These are phyloP conservation scores for Stomatorhinus walkeri DNA, from an alignment of 2,797 vertebrate species.

Conservation along the genomic window DNA sequence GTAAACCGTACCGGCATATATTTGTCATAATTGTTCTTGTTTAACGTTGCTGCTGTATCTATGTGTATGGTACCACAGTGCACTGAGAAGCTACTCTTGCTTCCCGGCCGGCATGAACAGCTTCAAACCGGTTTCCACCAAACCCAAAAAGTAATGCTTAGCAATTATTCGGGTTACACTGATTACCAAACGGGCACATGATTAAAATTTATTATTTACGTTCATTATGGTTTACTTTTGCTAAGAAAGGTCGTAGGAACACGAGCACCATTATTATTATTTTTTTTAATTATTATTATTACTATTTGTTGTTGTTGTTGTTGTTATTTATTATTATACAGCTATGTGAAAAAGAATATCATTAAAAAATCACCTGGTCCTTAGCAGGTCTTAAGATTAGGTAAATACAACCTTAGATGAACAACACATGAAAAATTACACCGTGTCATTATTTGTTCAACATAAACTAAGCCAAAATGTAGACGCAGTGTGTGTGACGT, in stretches of 20 bases:
- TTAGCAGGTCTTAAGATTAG: background rate
- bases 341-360: background rate
- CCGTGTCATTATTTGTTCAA: background rate
- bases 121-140: conserved; percentile 53
- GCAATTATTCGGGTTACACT: background rate
- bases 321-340: background rate
- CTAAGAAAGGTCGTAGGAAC: background rate
- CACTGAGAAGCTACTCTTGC: background rate
- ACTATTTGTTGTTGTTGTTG: too few relatives aligned
- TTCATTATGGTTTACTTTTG: background rate
- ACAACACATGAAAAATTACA: background rate
- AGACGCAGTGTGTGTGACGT: background rate
- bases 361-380: background rate
- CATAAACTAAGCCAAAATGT: background rate
- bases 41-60: background rate
- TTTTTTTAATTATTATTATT: background rate
- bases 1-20: background rate
- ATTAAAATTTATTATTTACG: background rate
- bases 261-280: background rate
- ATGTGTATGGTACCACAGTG: background rate
- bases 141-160: conserved; percentile 36
- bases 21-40: background rate
- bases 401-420: background rate
- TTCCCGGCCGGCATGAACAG: conserved; percentile 49
- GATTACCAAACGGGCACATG: background rate